Base-by-base conservation (phyloP, 2,888 invertebrate genomes). In the Orthosia gothica region DNA sequence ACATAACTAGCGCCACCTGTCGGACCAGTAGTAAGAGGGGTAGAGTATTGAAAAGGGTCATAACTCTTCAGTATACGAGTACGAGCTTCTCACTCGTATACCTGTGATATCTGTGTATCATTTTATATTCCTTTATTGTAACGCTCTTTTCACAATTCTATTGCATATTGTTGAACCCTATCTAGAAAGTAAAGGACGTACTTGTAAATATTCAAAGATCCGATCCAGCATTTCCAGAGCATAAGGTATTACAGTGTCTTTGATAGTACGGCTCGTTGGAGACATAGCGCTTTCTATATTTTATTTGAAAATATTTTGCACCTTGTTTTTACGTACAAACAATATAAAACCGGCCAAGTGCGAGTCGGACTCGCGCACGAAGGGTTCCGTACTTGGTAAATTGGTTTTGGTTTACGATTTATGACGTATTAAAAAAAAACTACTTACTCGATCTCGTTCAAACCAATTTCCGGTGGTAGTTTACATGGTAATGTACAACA, bases 121-220 rank as follows among this genome's bases (percentile, higher is more conserved):
- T 26, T 26, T 26, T 26, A 68, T 54, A 66, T 54, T 66, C 67
- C 45, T 49, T 59, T 59, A 74, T 57, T 32, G 54, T 49, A 50
- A 32, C n/a, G 49, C 70, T 69, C 49, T 64, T 64, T 76, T 63
- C 40, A 59, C 52, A 20, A 45, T 58, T 54, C 32, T 16, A 47
- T 69, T 63, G 52, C 45, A 68, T 74, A 59, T 64, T 64, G 26
- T 50, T 55, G 23, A 59, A 67, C 40, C 49, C 16, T 74, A 64
- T 68, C 81, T 54, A 20, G 54, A 68, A n/a, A 68, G 47, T 74
- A 68, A 73, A 52, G 47, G 52, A 50, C 40, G 5, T 26, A 57
- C 68, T 81, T 69, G 62, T 81, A 81, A 74, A 79, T 79, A 81
- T 81, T 79, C 57, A 66, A 75, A 81, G 65, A 76, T 70, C 40